Base-by-base conservation (phyloP, 2,888 invertebrate species). In the Pammene fasciana region DNA sequence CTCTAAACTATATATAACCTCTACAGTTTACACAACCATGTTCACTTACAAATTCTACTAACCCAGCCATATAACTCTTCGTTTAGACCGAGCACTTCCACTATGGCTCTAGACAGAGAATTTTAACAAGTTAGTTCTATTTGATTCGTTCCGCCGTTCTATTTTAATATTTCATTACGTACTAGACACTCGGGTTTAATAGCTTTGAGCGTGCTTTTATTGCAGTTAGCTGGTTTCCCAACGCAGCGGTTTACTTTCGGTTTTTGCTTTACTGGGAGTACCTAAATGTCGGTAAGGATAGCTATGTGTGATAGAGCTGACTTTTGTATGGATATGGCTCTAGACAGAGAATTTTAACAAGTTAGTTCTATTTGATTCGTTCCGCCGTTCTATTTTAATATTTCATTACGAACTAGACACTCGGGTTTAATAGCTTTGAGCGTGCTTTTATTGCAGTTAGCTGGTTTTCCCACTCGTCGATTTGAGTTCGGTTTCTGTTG, bases 161-260 rank as follows among this genome's bases (percentile, higher is more conserved):
- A 81, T 82, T 85, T 86, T 81, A 86, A 86, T 86, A 87, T 85
- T 86, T 79, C 78, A 87, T 85, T 81, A 80, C 76, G 64, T 52
- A 52, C 79, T 75, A 79, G 80, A 79, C 78, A 82, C 84, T 82
- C 81, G 65, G 74, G 73, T 79, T 78, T 86, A 86, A 86, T 86
- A 80, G 83, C 77, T 84, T 84, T 78, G 76, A 76, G 79, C 82
- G 77, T 74, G 78, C 80, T 85, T 85, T 85, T 82, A 80, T 84
- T 82, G 77, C 77, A 82, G 79, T 82, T 86, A 78, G 76, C 72
- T 73, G 72, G 74, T 74, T 77, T 74, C 72, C 70, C 72, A 71
- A 72, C 71, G 73, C 71, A 70, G 71, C 72, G 74, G 71, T 75
- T 73, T 64, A 2, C 64, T 64, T 72, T 72, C 68, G 72, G 65